Evolutionary conservation across 2,113 vertebrate genomes (phyloP), one percentile per base, ranked within the genome.

Genomic region (Podarcis raffonei): DNA sequence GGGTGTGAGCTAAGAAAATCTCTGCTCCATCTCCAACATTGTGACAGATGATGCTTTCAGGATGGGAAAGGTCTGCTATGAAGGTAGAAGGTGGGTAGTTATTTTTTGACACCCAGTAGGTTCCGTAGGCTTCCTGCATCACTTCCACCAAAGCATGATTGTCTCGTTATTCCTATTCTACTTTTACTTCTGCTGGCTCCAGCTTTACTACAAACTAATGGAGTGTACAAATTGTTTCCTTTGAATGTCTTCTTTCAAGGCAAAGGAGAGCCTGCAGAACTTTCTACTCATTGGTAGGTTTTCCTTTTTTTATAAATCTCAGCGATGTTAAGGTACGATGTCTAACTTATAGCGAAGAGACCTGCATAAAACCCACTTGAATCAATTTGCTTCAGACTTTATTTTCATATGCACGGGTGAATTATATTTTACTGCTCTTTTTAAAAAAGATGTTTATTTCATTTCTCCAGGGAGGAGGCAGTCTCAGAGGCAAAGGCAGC

Each of bases 21-120:
- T 82, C 84, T 81, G 18, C 74, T 84, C 86, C 42, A 84, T 57
- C 84, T 68, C 84, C 85, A 86, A 86, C 81, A 90, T 2, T 83
- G 78, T 92, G 80, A 92, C 87, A 72, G 81, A 89, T 81, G 84
- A 92, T 72, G 75, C 83, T 89, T 90, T 81, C 86, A 91, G 87
- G 68, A 85, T 77, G 84, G 85, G 84, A 92, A 79, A 89, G 27
- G 20, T 53, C 48, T 53, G 48, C 11, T 53, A 53, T 53, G 48
- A 12, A 53, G 48, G 48, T 48, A 2, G 48, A 9, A 2, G 2
- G 8, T 48, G 48, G 48, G 48, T 53, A 53, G 48, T 53, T 53
- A 53, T 53, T 53, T 53, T 53, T 53, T 53, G 48, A 53, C 48
- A 53, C 48, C 48, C 48, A 53, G 48, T 53, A 53, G 48, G 48